A percentile compares a stretch with the other conserved stretches of the same genome.
These are phyloP conservation scores for Crenuchus spilurus DNA, from an alignment of 2,797 vertebrate species.

Conservation along the genomic window DNA sequence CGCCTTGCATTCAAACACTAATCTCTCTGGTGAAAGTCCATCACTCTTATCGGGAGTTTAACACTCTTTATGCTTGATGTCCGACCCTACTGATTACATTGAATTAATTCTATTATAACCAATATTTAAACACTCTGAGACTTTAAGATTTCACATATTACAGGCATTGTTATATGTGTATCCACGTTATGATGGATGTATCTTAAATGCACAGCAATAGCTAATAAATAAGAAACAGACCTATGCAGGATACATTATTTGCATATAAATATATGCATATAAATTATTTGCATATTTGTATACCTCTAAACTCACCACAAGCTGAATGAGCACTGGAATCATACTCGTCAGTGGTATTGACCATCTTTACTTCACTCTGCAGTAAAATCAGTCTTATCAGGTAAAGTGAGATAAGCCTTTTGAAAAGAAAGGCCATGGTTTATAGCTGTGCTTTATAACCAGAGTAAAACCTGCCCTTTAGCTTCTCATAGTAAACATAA, in stretches of 20 bases:
- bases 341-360: too few relatives aligned
- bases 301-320: neutral
- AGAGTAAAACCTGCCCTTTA: neutral
- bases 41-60: slow-evolving; percentile 66
- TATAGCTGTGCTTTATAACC: slow-evolving; percentile 5
- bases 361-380: neutral
- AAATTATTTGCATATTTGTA: too few relatives aligned
- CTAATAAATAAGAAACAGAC: too few relatives aligned
- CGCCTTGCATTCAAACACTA: slow-evolving; percentile 33
- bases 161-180: too few relatives aligned
- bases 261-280: too few relatives aligned
- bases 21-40: slow-evolving; percentile 75
- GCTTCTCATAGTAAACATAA: neutral
- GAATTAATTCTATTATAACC: neutral
- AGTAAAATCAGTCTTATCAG: slow-evolving; percentile 5
- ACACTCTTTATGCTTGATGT: slow-evolving; percentile 59
- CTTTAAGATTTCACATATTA: too few relatives aligned
- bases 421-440: slow-evolving; percentile 8
- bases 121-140: neutral
- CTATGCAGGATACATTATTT: too few relatives aligned
- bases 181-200: too few relatives aligned
- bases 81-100: slow-evolving; percentile 11
- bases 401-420: neutral
- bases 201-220: too few relatives aligned
- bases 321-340: too few relatives aligned